These are phyloP conservation scores for Caenorhabditis wallacei DNA, from an alignment of 2,888 invertebrate genomes.

Conservation along the genomic window DNA sequence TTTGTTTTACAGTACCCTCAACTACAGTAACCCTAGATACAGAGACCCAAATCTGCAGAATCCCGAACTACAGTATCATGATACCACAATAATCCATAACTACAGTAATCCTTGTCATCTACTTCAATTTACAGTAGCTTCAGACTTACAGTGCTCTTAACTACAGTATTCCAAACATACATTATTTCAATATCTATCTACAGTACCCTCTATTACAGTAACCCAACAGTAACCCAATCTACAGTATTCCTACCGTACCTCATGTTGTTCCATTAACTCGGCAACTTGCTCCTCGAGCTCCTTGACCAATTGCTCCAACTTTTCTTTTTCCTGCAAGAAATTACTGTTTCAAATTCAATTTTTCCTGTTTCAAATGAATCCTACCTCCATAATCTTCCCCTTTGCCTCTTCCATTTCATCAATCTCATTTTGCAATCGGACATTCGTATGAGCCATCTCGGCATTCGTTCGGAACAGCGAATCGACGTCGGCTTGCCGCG, in stretches of 20 bases:
- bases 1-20: no score
- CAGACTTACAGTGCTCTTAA: no score
- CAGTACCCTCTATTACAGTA: no score
- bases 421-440: constrained; percentile 76
- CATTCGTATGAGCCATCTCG: constrained; percentile 80
- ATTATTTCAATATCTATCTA: no score
- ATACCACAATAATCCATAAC: no score
- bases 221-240: no score
- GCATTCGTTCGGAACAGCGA: constrained; percentile 80
- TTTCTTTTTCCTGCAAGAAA: constrained; percentile 42
- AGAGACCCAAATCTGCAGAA: no score
- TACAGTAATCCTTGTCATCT: no score
- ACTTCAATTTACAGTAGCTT: no score
- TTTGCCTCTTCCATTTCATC: constrained; percentile 71
- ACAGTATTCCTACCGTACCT: constrained; percentile 5
- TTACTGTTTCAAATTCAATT: not conserved
- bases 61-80: no score
- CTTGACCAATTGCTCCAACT: constrained; percentile 40
- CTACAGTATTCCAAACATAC: no score
- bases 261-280: constrained; percentile 52
- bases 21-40: no score
- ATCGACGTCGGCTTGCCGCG: constrained; percentile 80
- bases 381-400: constrained; percentile 21
- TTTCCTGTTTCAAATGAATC: not conserved
- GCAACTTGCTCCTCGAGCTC: constrained; percentile 54